phyloP scores from a whole-genome alignment of 2,113 vertebrate species.

The Rostratula benghalensis region DNA sequence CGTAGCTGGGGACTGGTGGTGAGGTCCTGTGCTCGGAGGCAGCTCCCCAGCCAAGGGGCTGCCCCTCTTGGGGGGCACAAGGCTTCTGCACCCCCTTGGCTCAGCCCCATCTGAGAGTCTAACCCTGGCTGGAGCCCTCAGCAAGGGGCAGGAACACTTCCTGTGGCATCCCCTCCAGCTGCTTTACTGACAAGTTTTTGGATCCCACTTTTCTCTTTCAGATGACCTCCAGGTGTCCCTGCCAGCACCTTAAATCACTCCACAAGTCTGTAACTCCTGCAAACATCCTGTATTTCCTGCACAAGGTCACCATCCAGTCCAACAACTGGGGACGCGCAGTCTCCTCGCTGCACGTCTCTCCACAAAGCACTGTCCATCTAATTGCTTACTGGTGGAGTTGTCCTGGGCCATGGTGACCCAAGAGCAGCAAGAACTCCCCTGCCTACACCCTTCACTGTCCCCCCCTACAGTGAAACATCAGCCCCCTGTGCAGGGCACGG shows the following conservation, averaged over 20 bases:
- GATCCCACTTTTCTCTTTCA: not conserved
- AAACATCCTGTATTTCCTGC: not conserved
- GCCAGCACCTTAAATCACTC: not conserved
- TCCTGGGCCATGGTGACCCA: not conserved
- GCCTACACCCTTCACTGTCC: rapidly evolving
- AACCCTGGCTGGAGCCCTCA: not conserved
- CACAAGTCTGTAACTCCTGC: not conserved
- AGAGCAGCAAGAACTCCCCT: not conserved
- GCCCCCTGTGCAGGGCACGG: rapidly evolving
- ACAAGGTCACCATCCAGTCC: not conserved
- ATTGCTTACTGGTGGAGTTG: not conserved
- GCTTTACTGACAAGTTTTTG: too few relatives aligned
- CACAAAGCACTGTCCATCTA: not conserved
- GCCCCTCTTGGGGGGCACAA: not conserved
- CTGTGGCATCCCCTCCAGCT: not conserved
- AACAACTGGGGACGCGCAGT: rapidly evolving
- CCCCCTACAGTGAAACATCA: not conserved
- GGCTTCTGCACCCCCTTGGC: not conserved
- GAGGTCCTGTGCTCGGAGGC: not conserved
- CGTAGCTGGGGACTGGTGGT: rapidly evolving
- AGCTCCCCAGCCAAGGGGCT: not conserved
- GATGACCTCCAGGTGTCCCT: not conserved
- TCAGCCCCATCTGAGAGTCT: not conserved
- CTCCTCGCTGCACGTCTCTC: not conserved
- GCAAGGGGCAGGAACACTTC: not conserved